Evolutionary conservation across 2,113 vertebrate species (phyloP).

Genomic region (Amphiprion percula): DNA sequence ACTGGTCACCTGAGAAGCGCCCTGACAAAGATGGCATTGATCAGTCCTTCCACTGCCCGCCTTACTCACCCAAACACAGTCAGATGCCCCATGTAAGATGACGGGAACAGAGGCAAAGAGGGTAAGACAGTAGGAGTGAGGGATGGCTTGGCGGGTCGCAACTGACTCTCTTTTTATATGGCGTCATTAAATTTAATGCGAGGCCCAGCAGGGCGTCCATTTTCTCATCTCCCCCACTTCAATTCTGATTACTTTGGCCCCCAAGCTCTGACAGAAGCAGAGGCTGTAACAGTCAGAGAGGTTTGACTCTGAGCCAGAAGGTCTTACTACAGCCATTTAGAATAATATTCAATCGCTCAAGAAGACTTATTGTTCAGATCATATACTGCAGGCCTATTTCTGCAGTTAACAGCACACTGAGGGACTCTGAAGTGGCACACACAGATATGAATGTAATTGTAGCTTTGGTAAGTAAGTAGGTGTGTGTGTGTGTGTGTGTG

Average conservation of each 20-base stretch:
- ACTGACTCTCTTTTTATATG: conserved; percentile 60
- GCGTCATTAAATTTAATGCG: conserved; percentile 74
- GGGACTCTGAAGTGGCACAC: conserved; percentile 16
- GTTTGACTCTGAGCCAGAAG: conserved; percentile 40
- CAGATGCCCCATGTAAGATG: conserved; percentile 32
- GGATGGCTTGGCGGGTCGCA: conserved; percentile 26
- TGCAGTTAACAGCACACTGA: conserved; percentile 41
- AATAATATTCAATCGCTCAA: conserved; percentile 48
- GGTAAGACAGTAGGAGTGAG: conserved; percentile 18
- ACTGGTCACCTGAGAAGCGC: conserved; percentile 72
- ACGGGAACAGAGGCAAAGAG: conserved; percentile 41
- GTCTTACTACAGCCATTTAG: conserved; percentile 41
- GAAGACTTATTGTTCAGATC: conserved; percentile 34
- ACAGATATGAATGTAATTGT: conserved; percentile 49
- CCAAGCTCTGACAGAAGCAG: conserved; percentile 52
- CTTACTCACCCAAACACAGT: conserved; percentile 25
- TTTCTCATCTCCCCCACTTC: conserved; percentile 61
- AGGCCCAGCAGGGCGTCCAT: conserved; percentile 49
- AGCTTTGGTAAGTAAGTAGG: conserved; percentile 43
- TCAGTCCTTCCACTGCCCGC: conserved; percentile 44
- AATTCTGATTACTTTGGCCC: conserved; percentile 56
- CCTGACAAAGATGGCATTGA: conserved; percentile 78
- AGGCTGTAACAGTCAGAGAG: conserved; percentile 37
- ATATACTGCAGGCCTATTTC: conserved; percentile 18
- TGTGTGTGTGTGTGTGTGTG: conserved; percentile 28